These are phyloP conservation scores for Anaspis maculata DNA, from an alignment of 2,888 invertebrate species.

Conservation along the genomic window DNA sequence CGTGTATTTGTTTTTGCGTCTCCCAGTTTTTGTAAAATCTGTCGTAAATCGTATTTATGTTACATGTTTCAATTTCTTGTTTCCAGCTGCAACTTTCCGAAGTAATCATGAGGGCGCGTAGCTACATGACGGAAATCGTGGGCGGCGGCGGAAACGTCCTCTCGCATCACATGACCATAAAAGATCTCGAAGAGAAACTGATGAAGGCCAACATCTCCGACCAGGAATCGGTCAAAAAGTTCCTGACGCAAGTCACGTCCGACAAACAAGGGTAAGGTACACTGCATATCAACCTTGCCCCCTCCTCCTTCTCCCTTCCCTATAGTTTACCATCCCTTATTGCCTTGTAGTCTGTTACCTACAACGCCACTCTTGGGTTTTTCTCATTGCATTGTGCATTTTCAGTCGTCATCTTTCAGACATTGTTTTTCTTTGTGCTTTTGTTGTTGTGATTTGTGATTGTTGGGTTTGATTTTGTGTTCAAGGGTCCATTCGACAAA, in stretches of 20 bases:
- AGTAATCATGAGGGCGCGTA: constrained; percentile 91
- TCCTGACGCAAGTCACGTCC: constrained; percentile 84
- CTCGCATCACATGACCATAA: constrained; percentile 77
- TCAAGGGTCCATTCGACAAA: constrained; percentile 4
- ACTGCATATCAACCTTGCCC: no score
- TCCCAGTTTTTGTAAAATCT: no score
- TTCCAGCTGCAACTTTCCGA: constrained; percentile 90
- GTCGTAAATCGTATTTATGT: no score
- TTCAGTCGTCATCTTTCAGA: background rate
- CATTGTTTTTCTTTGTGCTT: background rate
- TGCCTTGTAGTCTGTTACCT: no score
- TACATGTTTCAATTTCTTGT: no score
- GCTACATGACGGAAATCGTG: constrained; percentile 87
- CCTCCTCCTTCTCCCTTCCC: no score
- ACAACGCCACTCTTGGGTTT: no score
- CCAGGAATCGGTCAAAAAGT: constrained; percentile 75
- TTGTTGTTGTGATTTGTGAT: no score
- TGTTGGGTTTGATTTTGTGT: no score
- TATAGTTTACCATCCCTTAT: no score
- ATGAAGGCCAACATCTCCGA: constrained; percentile 65
- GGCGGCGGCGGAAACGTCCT: constrained; percentile 83
- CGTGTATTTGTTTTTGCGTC: no score
- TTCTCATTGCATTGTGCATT: background rate
- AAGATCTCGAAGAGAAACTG: constrained; percentile 80
- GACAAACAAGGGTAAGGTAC: constrained; percentile 89